Base-by-base conservation (phyloP, 2,888 invertebrate genomes). In the Rhingia campestris region DNA sequence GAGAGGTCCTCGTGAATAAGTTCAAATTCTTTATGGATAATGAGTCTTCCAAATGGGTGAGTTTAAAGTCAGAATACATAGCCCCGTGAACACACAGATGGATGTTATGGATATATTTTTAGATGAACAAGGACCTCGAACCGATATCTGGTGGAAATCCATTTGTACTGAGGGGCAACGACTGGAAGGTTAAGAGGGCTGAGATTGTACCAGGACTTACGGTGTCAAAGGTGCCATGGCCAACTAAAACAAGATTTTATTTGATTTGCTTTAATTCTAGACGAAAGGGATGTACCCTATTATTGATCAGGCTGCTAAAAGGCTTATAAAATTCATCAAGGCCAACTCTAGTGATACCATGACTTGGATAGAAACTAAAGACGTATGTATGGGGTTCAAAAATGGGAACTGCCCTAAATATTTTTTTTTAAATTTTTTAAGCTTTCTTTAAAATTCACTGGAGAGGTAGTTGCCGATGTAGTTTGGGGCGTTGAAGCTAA, bases 1-100 rank as follows among this genome's bases (percentile, higher is more conserved):
- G 87, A 56, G 89, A 91, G 30, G 87, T 92, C n/a, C 85, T 92
- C 35, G 90, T 92, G 0, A 88, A 87, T 6, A 90, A 92, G 32
- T 92, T 92, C 35, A 88, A 90, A 0, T 86, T 86, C 58, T 92
- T 88, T 75, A 88, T 88, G 33, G 90, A 91, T 58, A 88, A 89
- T 2, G 66, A 88, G 5, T 86, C 89, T 10, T 87, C 88, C 2
- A 61, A 76, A 39, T 86, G 86, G 81, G 87, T 87, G 63, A 49
- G 47, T 22, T 22, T 22, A 2, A 22, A 22, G n/a, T n/a, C 12
- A 2, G 12, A 6, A 5, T 12, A 6, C n/a, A 4, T n/a, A n/a
- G 14, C 14, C 47, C 10, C n/a, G n/a, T n/a, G n/a, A n/a, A n/a
- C n/a, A n/a, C n/a, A n/a, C n/a, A 67, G 66, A 10, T 74, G 6